Evolutionary conservation across 2,797 vertebrate genomes (phyloP).

Genomic region (Pangasius mekongensis): DNA sequence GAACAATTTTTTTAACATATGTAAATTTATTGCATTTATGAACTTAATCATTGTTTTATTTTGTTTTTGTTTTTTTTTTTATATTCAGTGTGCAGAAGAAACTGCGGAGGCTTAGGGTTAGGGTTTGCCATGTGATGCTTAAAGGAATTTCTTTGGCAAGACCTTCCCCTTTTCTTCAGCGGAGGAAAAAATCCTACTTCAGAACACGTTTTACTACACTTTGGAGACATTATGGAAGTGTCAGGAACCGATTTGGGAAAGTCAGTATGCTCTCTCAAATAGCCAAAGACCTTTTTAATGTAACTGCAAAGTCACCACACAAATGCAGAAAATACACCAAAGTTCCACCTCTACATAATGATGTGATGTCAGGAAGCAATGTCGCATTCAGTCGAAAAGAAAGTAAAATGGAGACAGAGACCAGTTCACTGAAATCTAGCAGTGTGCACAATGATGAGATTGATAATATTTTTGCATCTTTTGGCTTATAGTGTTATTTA

Average conservation of each 20-base stretch:
- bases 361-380: not conserved
- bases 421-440: not conserved
- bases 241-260: not conserved
- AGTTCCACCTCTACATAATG: not conserved
- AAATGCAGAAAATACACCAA: not conserved
- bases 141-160: conserved; percentile 20
- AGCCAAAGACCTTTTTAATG: conserved; percentile 32
- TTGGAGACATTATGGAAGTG: conserved; percentile 22
- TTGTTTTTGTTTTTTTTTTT: not conserved
- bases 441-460: conserved; percentile 64
- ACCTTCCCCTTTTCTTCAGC: not conserved
- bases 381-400: not conserved
- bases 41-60: not conserved
- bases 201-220: conserved; percentile 47
- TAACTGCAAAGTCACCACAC: not conserved
- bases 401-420: not conserved
- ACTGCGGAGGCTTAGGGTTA: conserved; percentile 61
- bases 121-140: conserved; percentile 56
- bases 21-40: not conserved
- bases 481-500: conserved; percentile 55
- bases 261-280: conserved; percentile 11
- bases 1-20: not conserved
- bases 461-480: conserved; percentile 75
- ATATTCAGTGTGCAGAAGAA: conserved; percentile 67
- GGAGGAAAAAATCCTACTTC: conserved; percentile 15